Base-by-base conservation (phyloP, 2,113 vertebrate species). In the Camelus bactrianus region DNA sequence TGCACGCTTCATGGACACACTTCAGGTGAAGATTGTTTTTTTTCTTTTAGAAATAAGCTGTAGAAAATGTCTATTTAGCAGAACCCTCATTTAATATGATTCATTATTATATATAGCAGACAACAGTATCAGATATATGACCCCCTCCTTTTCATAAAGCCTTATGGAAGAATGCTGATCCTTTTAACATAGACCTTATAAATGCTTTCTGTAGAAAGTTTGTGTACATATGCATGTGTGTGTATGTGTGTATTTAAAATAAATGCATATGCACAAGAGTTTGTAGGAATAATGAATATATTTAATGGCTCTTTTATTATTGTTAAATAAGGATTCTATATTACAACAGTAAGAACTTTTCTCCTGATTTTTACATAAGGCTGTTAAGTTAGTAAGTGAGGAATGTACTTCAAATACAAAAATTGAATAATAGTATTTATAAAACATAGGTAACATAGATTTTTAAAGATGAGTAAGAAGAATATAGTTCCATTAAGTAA, bases 401-500 rank as follows among this genome's bases (percentile, higher is more conserved):
- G 30, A 73, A 86, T 87, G 46, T 9, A 35, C 35, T 81, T 79
- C 16, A 73, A 81, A 75, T 22, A 75, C 22, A 73, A 81, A 19
- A 62, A 70, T 3, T 91, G 24, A 73, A 80, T 38, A 81, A 65
- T 2, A 65, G 70, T 52, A 62, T n/a, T 69, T 38, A 67, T 54
- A 67, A 86, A 67, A 64, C 54, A 93, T 32, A 80, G n/a, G 19
- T 42, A 48, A 73, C 11, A 75, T 8, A 46, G 16, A 22, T 60
- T 75, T 87, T 58, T n/a, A 82, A 87, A 81, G 54, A 62, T 72
- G n/a, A 62, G n/a, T 62, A 93, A n/a, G 46, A 85, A 72, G 54
- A 28, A 58, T 70, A 56, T 19, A 67, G 15, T 72, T 80, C 8
- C 64, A 62, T 58, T 88, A 54, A 89, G 26, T 60, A 20, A 89